Percentiles rank a stretch among this genome's conserved stretches.
These are phyloP conservation scores for Ibidorhyncha struthersii DNA, from an alignment of 2,113 vertebrate genomes.

Conservation along the genomic window DNA sequence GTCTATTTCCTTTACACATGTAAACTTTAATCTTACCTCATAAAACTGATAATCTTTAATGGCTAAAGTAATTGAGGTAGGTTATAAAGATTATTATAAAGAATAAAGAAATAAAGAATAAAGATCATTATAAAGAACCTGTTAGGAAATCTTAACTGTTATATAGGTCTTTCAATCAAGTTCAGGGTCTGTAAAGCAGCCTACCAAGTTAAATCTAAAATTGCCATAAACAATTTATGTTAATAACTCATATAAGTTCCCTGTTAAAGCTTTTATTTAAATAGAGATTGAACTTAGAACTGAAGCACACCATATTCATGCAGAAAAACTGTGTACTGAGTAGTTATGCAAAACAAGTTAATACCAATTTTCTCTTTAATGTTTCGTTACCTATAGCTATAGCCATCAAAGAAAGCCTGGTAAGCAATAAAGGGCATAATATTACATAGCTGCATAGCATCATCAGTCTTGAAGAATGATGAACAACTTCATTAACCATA, in stretches of 20 bases:
- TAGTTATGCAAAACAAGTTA: slow-evolving; percentile 7
- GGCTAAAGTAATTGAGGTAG: not conserved
- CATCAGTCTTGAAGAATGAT: not conserved
- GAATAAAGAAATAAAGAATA: too few relatives aligned
- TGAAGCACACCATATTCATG: not conserved
- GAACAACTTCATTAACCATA: not conserved
- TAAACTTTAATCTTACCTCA: not conserved
- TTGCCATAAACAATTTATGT: not conserved
- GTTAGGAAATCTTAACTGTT: not conserved
- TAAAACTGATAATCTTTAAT: not conserved
- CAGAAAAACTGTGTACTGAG: not conserved
- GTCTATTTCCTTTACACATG: not conserved
- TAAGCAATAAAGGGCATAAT: not conserved
- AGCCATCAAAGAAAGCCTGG: not conserved
- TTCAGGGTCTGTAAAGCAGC: not conserved
- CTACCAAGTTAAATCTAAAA: not conserved
- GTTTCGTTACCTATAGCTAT: not conserved
- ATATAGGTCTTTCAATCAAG: not conserved
- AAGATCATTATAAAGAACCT: not conserved
- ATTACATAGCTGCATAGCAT: not conserved
- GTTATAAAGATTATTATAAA: too few relatives aligned
- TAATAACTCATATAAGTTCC: not conserved
- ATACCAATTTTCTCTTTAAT: not conserved
- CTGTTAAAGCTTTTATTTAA: slow-evolving; percentile 13
- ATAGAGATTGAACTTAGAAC: not conserved